phyloP scores from a whole-genome alignment of 1,140 invertebrate species.

The Drosophila virilis region DNA sequence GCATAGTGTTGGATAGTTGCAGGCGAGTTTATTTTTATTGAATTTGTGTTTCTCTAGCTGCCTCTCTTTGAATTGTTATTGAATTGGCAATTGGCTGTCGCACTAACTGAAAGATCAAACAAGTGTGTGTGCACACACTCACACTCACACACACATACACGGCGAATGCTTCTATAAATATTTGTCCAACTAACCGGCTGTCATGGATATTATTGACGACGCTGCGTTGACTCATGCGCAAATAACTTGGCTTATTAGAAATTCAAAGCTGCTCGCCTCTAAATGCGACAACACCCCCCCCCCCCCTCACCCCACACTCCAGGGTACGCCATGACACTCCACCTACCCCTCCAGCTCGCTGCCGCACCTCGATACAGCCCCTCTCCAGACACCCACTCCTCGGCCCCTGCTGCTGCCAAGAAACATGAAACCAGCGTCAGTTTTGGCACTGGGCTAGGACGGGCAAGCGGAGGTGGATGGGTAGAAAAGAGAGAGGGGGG shows the following conservation, averaged over 20 bases:
- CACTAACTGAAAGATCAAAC: constrained; percentile 65
- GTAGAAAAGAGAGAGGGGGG: neutral
- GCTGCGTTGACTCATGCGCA: constrained; percentile 75
- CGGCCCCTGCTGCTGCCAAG: constrained; percentile 11
- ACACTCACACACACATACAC: constrained; percentile 13
- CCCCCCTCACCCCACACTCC: no score
- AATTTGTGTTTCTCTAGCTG: neutral
- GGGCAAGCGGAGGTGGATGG: neutral
- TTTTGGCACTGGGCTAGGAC: constrained; percentile 8
- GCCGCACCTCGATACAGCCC: constrained; percentile 4
- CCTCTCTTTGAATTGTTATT: constrained; percentile 41
- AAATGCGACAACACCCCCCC: constrained; percentile 1
- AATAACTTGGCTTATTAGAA: constrained; percentile 81
- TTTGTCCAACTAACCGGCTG: constrained; percentile 77
- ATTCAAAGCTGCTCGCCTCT: constrained; percentile 62
- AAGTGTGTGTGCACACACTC: constrained; percentile 36
- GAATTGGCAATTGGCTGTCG: constrained; percentile 40
- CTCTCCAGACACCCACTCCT: neutral
- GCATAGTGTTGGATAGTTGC: constrained; percentile 3
- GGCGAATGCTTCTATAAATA: constrained; percentile 70
- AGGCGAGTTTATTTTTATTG: constrained; percentile 4
- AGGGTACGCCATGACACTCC: no score
- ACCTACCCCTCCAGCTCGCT: neutral
- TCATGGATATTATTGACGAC: constrained; percentile 73
- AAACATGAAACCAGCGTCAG: constrained; percentile 66